A percentile compares a stretch with the other conserved stretches of the same genome.
These are phyloP conservation scores for Hemibagrus wyckioides DNA, from an alignment of 2,113 vertebrate species.

Conservation along the genomic window DNA sequence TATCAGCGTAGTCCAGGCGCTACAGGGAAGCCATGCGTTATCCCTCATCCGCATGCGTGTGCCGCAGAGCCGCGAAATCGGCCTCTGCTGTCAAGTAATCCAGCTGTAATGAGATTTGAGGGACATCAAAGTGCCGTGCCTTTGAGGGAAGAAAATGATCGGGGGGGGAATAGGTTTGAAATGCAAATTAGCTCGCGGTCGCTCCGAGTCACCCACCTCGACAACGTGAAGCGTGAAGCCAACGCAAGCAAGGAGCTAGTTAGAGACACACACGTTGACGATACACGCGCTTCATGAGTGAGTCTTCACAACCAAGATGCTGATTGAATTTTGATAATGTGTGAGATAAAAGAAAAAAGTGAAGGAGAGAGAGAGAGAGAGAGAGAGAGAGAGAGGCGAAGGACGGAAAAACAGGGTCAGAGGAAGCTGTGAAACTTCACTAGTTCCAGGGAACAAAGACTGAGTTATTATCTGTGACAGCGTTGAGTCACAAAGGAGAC, in stretches of 20 bases:
- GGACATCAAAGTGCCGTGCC: conserved; percentile 72
- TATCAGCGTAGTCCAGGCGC: conserved; percentile 62
- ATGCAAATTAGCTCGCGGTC: conserved; percentile 65
- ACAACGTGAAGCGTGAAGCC: conserved; percentile 48
- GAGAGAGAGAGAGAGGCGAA: conserved; percentile 2
- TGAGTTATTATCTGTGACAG: conserved; percentile 36
- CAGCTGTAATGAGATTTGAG: conserved; percentile 76
- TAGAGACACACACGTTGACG: not conserved
- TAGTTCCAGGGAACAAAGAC: not conserved
- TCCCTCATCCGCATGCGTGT: conserved; percentile 56
- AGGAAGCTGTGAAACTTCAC: conserved; percentile 31
- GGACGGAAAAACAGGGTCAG: conserved; percentile 39
- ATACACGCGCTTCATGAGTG: not conserved
- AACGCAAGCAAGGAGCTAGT: not conserved
- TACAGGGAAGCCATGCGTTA: conserved; percentile 61
- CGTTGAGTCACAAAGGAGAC: conserved; percentile 16
- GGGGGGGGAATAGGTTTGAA: conserved; percentile 66
- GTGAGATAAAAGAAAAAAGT: not conserved
- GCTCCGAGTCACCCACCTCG: conserved; percentile 61
- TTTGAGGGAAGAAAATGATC: conserved; percentile 65
- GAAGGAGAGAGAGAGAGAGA: not conserved
- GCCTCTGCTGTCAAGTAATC: conserved; percentile 56
- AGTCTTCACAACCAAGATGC: conserved; percentile 2
- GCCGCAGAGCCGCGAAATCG: conserved; percentile 60
- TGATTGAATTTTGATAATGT: conserved; percentile 12